A percentile compares a stretch with the other conserved stretches of the same genome.
Conservation (phyloP, 2,888 invertebrate species). For the Tipula confusa region DNA sequence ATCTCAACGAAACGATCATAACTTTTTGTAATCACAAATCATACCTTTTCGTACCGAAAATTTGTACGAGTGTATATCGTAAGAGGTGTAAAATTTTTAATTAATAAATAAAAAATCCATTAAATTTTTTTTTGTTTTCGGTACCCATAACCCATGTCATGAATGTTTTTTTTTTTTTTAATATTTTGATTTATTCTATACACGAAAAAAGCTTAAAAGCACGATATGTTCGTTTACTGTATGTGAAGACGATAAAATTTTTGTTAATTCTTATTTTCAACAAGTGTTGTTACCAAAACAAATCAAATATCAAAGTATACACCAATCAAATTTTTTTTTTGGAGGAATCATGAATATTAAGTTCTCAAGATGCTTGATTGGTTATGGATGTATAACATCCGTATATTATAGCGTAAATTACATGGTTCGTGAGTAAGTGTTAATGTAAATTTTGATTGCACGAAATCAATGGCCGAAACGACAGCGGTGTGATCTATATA, state of each 20-base stretch:
- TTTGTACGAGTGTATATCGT: background rate
- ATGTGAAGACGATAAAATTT: background rate
- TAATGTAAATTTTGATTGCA: too few relatives aligned
- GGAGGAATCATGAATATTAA: background rate
- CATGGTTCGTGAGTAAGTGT: background rate
- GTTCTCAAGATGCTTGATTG: background rate
- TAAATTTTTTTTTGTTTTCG: background rate
- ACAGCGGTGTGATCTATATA: too few relatives aligned
- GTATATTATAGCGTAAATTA: background rate
- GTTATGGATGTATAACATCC: background rate
- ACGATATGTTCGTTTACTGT: background rate
- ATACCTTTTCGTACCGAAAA: background rate
- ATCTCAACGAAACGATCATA: constrained; percentile 12
- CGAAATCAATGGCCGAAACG: too few relatives aligned
- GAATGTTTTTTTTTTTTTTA: background rate
- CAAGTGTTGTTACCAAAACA: constrained; percentile 25
- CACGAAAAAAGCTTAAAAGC: constrained; percentile 15
- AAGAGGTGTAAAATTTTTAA: constrained; percentile 9
- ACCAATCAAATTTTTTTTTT: background rate
- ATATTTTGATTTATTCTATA: background rate
- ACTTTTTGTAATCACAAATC: background rate
- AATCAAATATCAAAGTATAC: background rate
- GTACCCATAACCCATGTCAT: background rate
- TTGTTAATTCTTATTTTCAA: background rate
- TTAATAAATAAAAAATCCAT: constrained; percentile 25